Conservation (phyloP, 2,113 vertebrate species). For the Microcebus ravelobensis region DNA sequence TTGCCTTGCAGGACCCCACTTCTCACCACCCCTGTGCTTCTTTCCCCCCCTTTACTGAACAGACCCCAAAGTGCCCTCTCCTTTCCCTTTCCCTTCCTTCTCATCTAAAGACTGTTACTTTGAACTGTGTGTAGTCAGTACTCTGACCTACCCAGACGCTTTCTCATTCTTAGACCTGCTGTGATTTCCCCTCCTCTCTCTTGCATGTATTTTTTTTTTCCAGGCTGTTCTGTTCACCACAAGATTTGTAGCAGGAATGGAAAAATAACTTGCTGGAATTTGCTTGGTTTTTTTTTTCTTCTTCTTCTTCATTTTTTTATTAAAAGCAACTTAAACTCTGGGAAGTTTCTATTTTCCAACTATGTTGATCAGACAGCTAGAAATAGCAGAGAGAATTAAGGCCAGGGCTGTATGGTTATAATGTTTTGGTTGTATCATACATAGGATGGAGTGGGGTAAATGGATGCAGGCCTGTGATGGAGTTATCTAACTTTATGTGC, state of each 20-base stretch:
- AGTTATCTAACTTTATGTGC: background rate
- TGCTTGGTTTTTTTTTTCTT: background rate
- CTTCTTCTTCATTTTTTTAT: background rate
- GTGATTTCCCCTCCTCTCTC: background rate
- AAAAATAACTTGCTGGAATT: background rate
- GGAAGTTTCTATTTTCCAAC: background rate
- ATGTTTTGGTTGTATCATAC: background rate
- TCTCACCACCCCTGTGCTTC: background rate
- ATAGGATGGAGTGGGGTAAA: background rate
- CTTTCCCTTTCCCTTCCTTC: background rate
- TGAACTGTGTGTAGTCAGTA: background rate
- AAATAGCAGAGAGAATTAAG: background rate
- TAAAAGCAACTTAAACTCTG: conserved; percentile 32
- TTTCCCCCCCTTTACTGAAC: background rate
- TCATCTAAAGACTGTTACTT: background rate
- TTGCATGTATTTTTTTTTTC: background rate
- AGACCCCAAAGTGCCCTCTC: background rate
- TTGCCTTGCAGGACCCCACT: background rate
- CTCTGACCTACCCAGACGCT: background rate
- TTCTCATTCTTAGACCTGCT: background rate
- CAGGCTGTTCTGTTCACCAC: background rate
- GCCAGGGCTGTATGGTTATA: background rate
- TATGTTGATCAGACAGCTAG: background rate
- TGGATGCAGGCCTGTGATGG: background rate
- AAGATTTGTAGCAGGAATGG: background rate